Conservation (phyloP, 2,797 vertebrate species). For the Microctenopoma steveboyesi region DNA sequence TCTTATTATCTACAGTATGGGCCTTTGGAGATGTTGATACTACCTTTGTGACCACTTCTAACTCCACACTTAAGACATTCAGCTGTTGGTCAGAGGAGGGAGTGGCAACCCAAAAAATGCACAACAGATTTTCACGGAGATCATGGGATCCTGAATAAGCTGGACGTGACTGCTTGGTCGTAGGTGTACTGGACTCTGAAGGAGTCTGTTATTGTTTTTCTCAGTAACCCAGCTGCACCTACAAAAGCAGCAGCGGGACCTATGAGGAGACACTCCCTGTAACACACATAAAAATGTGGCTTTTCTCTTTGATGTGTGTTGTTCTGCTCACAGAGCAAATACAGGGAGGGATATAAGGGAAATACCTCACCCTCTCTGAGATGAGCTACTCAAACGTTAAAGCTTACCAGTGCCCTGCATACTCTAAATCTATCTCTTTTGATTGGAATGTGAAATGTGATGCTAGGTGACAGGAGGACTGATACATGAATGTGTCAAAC, state of each 20-base stretch:
- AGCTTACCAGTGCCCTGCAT: neutral
- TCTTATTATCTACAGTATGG: constrained; percentile 3
- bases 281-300: constrained; percentile 33
- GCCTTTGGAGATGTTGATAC: constrained; percentile 42
- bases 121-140: constrained; percentile 23
- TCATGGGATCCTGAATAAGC: constrained; percentile 32
- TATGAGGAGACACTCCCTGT: constrained; percentile 60
- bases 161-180: constrained; percentile 17
- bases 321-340: constrained; percentile 16
- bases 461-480: constrained; percentile 31
- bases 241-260: constrained; percentile 59
- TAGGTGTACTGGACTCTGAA: constrained; percentile 47
- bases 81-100: constrained; percentile 60
- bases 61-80: constrained; percentile 54
- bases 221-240: constrained; percentile 72
- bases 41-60: constrained; percentile 41
- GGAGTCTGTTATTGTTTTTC: constrained; percentile 63
- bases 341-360: neutral
- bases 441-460: constrained; percentile 25
- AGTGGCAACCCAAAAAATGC: constrained; percentile 19
- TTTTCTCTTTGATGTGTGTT: constrained; percentile 18
- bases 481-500: constrained; percentile 13
- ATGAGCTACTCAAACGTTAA: constrained; percentile 10
- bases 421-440: constrained; percentile 10
- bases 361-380: constrained; percentile 8